Evolutionary conservation across 2,797 vertebrate species (phyloP), one percentile per base, ranked within the genome.

Genomic region (Tiaroga cobitis): DNA sequence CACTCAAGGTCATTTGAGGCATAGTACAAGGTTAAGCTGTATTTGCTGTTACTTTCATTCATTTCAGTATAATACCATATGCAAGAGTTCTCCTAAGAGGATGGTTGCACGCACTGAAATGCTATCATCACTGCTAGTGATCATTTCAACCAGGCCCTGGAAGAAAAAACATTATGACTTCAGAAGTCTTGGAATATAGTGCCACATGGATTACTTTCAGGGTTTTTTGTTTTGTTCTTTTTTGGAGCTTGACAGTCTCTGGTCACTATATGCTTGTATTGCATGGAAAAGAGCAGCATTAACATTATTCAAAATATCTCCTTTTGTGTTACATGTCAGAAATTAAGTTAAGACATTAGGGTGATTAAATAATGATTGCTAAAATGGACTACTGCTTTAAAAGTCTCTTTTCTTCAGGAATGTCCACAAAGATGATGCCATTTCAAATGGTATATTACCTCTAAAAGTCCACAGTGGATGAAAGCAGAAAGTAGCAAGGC

Each of bases 401-500:
- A 65, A 32, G 72, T 32, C 34, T 76, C 0, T 76, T 59, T 77
- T 59, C 32, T n/a, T 56, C 26, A 13, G 13, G 5, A 74, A 54
- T 8, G 18, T 21, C 32, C 8, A 56, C 26, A 74, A 49, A 51
- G 43, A 74, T 29, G 8, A 19, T 11, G 4, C 4, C 7, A 19
- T 37, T 32, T 49, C 9, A 19, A 37, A 68, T 16, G 32, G 0
- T 32, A 43, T 0, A 63, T 91, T 95, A 99, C 98, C 95, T 99
- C 98, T 89, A 99, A 92, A 90, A 99, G 96, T 85, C 97, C 97
- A 90, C 97, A 97, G 88, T 93, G 94, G 93, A 99, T 97, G 93
- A 99, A 99, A 75, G 97, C 96, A 83, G 97, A 99, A 15, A 99
- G 96, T 87, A 99, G 95, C 92, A 99, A 95, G 37, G 97, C 98